Percentiles rank a stretch among this genome's conserved stretches.
These are phyloP conservation scores for Oxystoma pomonae DNA, from an alignment of 2,888 invertebrate species.

Conservation along the genomic window DNA sequence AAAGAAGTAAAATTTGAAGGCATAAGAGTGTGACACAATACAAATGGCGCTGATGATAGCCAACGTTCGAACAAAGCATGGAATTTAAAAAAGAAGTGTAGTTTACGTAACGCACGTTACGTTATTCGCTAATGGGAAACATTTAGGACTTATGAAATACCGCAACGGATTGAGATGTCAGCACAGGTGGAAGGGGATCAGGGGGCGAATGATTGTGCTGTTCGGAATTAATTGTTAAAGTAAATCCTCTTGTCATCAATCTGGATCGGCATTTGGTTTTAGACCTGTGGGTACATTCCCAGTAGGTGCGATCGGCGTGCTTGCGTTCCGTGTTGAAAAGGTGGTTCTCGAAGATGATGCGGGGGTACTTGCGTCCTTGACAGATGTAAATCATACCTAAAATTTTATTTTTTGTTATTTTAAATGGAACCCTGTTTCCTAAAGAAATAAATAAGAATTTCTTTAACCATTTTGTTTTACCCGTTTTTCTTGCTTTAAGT, in stretches of 20 bases:
- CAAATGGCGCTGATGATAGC: too few species aligned
- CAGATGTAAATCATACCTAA: neutral
- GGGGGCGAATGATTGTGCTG: neutral
- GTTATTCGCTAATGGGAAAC: too few species aligned
- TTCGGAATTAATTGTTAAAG: slow-evolving; percentile 6
- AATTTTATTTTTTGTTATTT: slow-evolving; percentile 13
- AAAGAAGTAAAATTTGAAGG: too few species aligned
- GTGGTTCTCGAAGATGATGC: neutral
- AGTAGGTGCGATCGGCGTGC: neutral
- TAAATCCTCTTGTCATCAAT: slow-evolving; percentile 29
- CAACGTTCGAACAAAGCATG: too few species aligned
- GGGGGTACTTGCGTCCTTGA: neutral
- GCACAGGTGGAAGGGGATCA: neutral
- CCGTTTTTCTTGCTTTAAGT: too few species aligned
- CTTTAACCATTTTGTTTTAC: too few species aligned
- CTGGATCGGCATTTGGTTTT: slow-evolving; percentile 34
- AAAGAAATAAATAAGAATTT: too few species aligned
- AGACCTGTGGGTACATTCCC: neutral
- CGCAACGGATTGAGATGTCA: neutral
- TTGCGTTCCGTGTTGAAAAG: neutral
- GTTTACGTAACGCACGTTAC: too few species aligned
- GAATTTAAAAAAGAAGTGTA: too few species aligned
- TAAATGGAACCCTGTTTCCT: slow-evolving; percentile 28
- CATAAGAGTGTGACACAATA: too few species aligned
- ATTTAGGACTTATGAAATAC: too few species aligned